These are phyloP conservation scores for Trichomycterus rosablanca DNA, from an alignment of 2,113 vertebrate species.

Conservation along the genomic window DNA sequence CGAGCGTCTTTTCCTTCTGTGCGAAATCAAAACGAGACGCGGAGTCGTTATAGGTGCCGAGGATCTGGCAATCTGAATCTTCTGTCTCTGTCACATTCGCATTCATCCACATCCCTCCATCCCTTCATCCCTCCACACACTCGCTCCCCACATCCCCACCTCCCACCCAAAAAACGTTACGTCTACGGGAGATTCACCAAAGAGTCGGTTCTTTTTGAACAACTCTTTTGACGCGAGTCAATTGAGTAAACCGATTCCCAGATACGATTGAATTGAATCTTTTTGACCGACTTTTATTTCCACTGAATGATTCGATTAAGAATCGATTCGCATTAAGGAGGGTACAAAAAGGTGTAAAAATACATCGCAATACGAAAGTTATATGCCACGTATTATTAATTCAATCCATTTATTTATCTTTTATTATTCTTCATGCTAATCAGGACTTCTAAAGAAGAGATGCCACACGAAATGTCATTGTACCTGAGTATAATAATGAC, in stretches of 20 bases:
- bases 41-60: neutral
- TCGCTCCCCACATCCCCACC: constrained; percentile 18
- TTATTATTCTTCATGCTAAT: too few relatives aligned
- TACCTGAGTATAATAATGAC: too few relatives aligned
- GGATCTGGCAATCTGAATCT: constrained; percentile 15
- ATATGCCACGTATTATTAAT: too few relatives aligned
- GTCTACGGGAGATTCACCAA: neutral
- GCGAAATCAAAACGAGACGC: neutral
- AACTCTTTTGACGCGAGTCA: neutral
- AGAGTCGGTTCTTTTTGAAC: neutral
- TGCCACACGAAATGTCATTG: too few relatives aligned
- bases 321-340: neutral
- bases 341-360: too few relatives aligned
- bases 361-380: too few relatives aligned
- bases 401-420: too few relatives aligned
- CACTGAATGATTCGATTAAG: neutral
- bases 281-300: neutral
- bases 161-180: too few relatives aligned
- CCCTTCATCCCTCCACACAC: neutral
- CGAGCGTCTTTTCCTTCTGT: neutral
- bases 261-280: neutral
- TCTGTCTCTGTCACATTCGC: constrained; percentile 9
- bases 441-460: too few relatives aligned
- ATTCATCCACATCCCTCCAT: constrained; percentile 10
- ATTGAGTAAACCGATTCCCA: neutral